phyloP scores from a whole-genome alignment of 2,113 vertebrate species.

The Corydoras sp. region DNA sequence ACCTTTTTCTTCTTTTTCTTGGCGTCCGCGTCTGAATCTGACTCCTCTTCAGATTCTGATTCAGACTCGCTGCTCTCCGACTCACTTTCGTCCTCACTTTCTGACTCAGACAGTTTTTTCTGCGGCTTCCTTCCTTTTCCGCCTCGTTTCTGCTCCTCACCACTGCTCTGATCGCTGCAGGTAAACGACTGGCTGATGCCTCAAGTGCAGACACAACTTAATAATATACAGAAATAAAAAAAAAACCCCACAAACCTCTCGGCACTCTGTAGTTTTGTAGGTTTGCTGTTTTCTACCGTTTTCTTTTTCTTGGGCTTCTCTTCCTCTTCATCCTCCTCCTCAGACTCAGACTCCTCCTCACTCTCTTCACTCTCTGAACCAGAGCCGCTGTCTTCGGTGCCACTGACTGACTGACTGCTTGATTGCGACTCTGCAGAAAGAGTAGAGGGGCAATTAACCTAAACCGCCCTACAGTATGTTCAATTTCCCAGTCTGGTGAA shows the following conservation, averaged over 20 bases:
- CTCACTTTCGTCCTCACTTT: constrained; percentile 74
- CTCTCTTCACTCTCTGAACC: constrained; percentile 71
- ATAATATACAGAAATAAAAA: background rate
- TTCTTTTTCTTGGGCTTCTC: constrained; percentile 69
- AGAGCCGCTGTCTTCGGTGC: constrained; percentile 68
- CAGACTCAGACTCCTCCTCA: constrained; percentile 66
- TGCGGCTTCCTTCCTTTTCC: constrained; percentile 58
- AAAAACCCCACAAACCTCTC: constrained; percentile 54
- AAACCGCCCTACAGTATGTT: no score
- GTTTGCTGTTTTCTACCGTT: constrained; percentile 61
- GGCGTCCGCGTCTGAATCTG: constrained; percentile 57
- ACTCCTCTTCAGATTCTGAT: constrained; percentile 71
- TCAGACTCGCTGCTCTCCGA: constrained; percentile 82
- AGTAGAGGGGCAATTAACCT: background rate
- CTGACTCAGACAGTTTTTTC: constrained; percentile 63
- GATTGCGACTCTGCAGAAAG: constrained; percentile 74
- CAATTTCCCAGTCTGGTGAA: no score
- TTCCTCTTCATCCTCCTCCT: constrained; percentile 74
- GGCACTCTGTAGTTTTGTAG: constrained; percentile 57
- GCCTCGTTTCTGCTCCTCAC: constrained; percentile 58
- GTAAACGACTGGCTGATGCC: background rate
- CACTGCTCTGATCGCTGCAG: constrained; percentile 77
- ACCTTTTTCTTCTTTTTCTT: constrained; percentile 72
- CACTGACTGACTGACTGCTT: constrained; percentile 69
- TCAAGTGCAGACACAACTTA: background rate